Conservation (phyloP, 2,888 invertebrate genomes). For the Teinopalpus imperialis region DNA sequence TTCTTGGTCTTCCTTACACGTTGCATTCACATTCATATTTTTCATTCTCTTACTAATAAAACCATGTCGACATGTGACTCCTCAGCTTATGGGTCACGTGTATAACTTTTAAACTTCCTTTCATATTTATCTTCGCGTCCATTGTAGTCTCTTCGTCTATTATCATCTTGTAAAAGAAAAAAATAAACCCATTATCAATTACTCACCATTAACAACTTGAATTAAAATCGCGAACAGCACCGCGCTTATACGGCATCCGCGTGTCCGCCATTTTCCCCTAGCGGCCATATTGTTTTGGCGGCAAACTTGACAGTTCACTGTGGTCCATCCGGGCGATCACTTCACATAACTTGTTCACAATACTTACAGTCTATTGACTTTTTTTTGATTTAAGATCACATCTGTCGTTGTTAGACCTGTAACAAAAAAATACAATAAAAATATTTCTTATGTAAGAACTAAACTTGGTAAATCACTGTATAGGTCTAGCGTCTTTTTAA, state of each 20-base stretch:
- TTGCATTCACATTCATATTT: no score
- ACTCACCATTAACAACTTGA: slow-evolving; percentile 64
- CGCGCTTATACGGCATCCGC: slow-evolving; percentile 46
- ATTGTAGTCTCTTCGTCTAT: no score
- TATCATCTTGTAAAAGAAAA: no score
- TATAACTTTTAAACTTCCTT: no score
- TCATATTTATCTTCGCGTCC: no score
- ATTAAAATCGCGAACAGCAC: slow-evolving; percentile 53
- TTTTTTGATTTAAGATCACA: slow-evolving; percentile 10
- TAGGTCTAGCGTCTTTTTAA: no score
- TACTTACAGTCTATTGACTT: background rate
- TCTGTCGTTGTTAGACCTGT: slow-evolving; percentile 9
- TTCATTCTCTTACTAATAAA: no score
- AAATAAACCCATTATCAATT: background rate
- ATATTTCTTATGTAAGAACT: no score
- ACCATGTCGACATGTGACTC: no score
- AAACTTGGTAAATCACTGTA: no score
- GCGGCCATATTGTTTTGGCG: slow-evolving; percentile 62
- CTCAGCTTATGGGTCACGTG: no score
- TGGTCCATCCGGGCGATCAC: slow-evolving; percentile 38
- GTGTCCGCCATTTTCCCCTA: slow-evolving; percentile 60
- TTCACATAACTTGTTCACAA: slow-evolving; percentile 33
- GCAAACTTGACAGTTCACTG: slow-evolving; percentile 35
- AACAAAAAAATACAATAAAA: slow-evolving; percentile 23
- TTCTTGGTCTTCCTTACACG: no score